Evolutionary conservation across 2,113 vertebrate genomes (phyloP).

Genomic region (Planiliza haematocheilus): DNA sequence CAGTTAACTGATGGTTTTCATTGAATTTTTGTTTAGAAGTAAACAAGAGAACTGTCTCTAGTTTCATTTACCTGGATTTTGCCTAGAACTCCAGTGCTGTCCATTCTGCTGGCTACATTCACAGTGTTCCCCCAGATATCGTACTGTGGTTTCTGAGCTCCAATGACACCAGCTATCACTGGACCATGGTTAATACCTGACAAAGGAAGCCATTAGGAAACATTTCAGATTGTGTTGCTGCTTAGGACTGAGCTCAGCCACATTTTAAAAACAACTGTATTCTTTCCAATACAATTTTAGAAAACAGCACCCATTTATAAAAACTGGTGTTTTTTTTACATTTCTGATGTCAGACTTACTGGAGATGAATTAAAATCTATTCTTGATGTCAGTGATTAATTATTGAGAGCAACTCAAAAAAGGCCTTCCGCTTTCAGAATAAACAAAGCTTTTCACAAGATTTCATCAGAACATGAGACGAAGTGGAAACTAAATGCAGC

Average conservation of each 20-base stretch:
- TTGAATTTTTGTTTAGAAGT: too few relatives aligned
- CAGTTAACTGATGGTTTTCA: too few relatives aligned
- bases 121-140: conserved; percentile 99
- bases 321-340: not conserved
- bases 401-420: conserved; percentile 26
- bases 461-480: conserved; percentile 44
- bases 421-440: conserved; percentile 11
- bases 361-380: not conserved
- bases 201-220: conserved; percentile 29
- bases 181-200: conserved; percentile 97
- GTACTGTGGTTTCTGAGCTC: conserved; percentile 98
- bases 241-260: not conserved
- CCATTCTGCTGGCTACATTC: conserved; percentile 98
- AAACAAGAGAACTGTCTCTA: too few relatives aligned
- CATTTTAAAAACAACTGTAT: not conserved
- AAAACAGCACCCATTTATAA: not conserved
- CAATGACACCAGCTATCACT: conserved; percentile 97
- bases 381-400: conserved; percentile 19
- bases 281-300: too few relatives aligned
- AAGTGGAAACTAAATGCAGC: conserved; percentile 40
- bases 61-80: conserved; percentile 91
- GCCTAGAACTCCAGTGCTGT: conserved; percentile 96
- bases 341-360: conserved; percentile 8
- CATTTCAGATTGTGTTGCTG: not conserved
- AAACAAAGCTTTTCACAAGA: conserved; percentile 56